These are phyloP conservation scores for Liposcelis brunnea DNA, from an alignment of 2,888 invertebrate species.

Conservation along the genomic window DNA sequence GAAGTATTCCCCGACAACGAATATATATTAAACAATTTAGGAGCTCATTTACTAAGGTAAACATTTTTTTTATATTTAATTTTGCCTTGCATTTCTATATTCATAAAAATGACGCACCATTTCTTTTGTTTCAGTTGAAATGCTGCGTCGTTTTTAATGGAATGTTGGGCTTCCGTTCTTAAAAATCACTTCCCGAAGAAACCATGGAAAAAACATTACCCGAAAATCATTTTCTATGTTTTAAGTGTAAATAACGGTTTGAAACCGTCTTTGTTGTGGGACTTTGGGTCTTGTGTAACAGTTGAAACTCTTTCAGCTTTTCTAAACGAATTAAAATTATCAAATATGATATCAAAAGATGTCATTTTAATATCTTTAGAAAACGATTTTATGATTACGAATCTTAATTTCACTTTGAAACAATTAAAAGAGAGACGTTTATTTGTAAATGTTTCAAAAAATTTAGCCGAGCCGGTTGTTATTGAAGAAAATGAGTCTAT, in stretches of 20 bases:
- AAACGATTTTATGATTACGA: constrained; percentile 17
- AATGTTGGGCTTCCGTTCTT: too few relatives aligned
- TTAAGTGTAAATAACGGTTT: constrained; percentile 18
- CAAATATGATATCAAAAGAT: constrained; percentile 14
- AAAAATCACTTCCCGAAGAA: not conserved
- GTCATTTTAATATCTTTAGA: constrained; percentile 16
- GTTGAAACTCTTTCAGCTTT: constrained; percentile 13
- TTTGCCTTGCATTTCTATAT: too few relatives aligned
- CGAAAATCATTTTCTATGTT: constrained; percentile 14
- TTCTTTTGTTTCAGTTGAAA: constrained; percentile 5
- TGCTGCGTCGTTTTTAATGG: too few relatives aligned
- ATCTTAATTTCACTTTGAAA: constrained; percentile 13
- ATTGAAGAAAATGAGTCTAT: constrained; percentile 16
- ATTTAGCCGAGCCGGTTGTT: constrained; percentile 9
- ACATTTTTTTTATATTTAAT: constrained; percentile 13
- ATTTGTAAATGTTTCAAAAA: not conserved
- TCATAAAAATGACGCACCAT: constrained; percentile 1
- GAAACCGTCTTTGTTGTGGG: constrained; percentile 22
- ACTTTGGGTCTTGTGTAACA: constrained; percentile 16
- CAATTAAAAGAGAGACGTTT: constrained; percentile 10
- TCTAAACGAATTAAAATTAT: constrained; percentile 15
- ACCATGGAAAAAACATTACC: constrained; percentile 10
- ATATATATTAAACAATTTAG: constrained; percentile 31
- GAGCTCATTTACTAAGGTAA: constrained; percentile 33
- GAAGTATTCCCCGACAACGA: constrained; percentile 31